Evolutionary conservation across 2,113 vertebrate species (phyloP).

Genomic region (Albula glossodonta): DNA sequence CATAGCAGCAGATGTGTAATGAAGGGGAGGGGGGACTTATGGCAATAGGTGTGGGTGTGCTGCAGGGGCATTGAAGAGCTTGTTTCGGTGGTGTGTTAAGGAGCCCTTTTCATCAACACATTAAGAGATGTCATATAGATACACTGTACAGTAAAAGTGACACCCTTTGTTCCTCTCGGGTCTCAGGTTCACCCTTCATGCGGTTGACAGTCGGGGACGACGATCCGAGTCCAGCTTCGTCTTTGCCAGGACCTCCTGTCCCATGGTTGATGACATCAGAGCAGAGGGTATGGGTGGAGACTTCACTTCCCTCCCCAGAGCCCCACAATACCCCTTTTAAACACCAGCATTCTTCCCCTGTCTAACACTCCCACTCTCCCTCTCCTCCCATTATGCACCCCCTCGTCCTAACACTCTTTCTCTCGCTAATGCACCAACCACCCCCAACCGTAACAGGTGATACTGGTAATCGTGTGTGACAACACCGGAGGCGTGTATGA

Average conservation of each 20-base stretch:
- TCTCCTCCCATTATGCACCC: neutral
- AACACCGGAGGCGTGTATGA: no score
- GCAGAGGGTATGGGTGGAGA: constrained; percentile 70
- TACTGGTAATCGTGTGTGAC: no score
- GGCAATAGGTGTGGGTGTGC: no score
- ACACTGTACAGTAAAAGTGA: no score
- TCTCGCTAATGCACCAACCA: neutral
- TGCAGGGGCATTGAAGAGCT: neutral
- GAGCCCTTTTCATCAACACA: neutral
- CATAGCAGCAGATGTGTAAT: neutral
- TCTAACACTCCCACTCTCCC: neutral
- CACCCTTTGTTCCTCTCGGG: constrained; percentile 7
- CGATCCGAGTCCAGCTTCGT: constrained; percentile 78
- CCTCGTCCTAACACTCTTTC: neutral
- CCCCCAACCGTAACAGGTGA: no score
- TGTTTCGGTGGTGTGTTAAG: neutral
- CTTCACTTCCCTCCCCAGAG: neutral
- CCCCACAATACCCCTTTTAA: neutral
- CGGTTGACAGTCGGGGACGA: constrained; percentile 76
- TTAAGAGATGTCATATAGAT: no score
- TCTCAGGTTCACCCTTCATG: constrained; percentile 75
- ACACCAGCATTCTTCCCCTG: neutral
- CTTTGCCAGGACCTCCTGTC: constrained; percentile 78
- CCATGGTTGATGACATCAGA: constrained; percentile 78
- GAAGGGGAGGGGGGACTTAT: no score